phyloP scores from a whole-genome alignment of 2,113 vertebrate species.

The Pitta sordida region DNA sequence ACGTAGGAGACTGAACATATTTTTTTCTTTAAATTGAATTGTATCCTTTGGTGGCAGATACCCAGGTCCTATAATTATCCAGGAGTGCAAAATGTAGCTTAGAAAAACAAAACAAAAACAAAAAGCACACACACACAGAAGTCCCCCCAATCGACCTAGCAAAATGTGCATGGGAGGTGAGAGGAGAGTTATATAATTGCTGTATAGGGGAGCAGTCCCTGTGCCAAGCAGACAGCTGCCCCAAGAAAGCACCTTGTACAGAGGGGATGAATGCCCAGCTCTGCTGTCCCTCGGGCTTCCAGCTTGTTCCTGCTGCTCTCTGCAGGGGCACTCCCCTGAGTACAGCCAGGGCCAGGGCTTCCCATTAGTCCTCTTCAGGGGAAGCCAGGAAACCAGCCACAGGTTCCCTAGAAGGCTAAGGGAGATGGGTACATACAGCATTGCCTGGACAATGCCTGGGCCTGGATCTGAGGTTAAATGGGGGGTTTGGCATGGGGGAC shows the following conservation, averaged over 20 bases:
- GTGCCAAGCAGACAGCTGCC: not conserved
- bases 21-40: conserved; percentile 42
- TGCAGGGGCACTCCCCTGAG: accelerated
- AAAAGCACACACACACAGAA: not conserved
- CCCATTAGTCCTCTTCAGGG: not conserved
- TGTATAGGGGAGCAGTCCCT: accelerated
- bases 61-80: not conserved
- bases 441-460: accelerated
- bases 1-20: not conserved
- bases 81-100: not conserved
- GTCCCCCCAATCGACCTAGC: accelerated
- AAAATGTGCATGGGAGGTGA: not conserved
- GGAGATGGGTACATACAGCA: accelerated
- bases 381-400: accelerated
- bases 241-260: not conserved
- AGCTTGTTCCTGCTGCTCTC: accelerated
- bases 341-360: accelerated
- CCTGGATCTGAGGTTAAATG: accelerated
- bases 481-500: accelerated
- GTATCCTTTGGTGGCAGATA: not conserved
- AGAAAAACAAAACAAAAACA: not conserved
- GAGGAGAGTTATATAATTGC: accelerated
- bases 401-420: not conserved
- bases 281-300: not conserved
- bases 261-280: accelerated